Conservation (phyloP, 2,797 vertebrate species). For the Poeciliopsis paucimaculata region DNA sequence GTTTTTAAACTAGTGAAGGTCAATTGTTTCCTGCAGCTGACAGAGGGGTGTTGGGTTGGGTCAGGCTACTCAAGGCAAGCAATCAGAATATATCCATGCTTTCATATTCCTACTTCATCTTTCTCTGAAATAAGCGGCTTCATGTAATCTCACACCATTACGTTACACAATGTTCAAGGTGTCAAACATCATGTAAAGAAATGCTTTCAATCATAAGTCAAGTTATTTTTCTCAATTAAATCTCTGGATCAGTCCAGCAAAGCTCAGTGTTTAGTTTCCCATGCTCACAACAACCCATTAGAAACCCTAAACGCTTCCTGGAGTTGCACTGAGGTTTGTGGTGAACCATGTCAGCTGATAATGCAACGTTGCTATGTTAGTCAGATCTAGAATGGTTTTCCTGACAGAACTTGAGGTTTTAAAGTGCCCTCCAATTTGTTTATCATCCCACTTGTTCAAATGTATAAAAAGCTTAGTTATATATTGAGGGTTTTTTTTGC, state of each 20-base stretch:
- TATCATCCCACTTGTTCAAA: no score
- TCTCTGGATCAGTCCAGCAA: slow-evolving; percentile 2
- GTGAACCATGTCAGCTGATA: slow-evolving; percentile 13
- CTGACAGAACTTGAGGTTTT: not conserved
- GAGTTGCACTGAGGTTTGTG: slow-evolving; percentile 6
- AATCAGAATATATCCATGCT: not conserved
- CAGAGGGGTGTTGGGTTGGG: not conserved
- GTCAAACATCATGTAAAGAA: not conserved
- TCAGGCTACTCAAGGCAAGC: not conserved
- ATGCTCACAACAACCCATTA: not conserved
- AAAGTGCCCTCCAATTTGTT: not conserved
- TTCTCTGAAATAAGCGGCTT: not conserved
- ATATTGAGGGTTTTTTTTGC: not conserved
- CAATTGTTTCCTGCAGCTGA: not conserved
- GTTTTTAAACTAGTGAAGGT: not conserved
- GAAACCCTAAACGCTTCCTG: slow-evolving; percentile 8
- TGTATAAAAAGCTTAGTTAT: not conserved
- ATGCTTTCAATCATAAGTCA: not conserved
- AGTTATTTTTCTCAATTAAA: slow-evolving; percentile 6
- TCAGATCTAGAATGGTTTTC: not conserved
- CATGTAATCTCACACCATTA: not conserved
- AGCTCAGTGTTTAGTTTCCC: not conserved
- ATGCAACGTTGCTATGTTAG: not conserved
- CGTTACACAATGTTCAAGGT: not conserved
- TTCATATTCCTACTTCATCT: not conserved